These are phyloP conservation scores for Mareca strepera DNA, from an alignment of 2,797 vertebrate genomes.

Conservation along the genomic window DNA sequence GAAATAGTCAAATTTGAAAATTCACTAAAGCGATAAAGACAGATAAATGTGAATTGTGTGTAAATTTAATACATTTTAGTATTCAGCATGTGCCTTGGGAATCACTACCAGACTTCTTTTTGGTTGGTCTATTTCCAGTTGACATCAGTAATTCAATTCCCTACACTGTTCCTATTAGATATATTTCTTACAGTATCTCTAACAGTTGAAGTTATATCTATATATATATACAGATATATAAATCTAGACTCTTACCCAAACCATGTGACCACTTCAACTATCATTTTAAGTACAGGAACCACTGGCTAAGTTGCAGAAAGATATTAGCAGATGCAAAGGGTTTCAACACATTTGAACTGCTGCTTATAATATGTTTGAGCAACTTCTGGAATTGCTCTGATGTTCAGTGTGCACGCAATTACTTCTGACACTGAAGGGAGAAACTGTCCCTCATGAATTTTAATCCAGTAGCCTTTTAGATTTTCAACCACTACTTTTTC, in stretches of 20 bases:
- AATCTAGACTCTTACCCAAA: not conserved
- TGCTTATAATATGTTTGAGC: slow-evolving; percentile 21
- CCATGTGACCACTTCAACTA: not conserved
- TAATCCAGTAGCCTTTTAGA: slow-evolving; percentile 35
- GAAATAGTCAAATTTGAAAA: not conserved
- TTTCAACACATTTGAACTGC: not conserved
- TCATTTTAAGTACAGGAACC: not conserved
- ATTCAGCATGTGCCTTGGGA: not conserved
- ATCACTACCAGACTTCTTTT: not conserved
- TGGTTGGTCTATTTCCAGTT: not conserved
- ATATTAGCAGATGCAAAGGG: not conserved
- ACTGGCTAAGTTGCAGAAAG: not conserved
- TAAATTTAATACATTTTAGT: not conserved
- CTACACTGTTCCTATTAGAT: not conserved
- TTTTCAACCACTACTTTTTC: slow-evolving; percentile 29
- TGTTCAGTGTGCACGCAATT: slow-evolving; percentile 2
- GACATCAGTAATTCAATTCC: not conserved
- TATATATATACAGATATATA: not conserved
- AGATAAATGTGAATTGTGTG: not conserved
- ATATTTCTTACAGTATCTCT: not conserved
- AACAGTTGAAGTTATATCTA: not conserved
- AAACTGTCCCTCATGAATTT: slow-evolving; percentile 49
- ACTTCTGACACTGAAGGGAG: slow-evolving; percentile 18
- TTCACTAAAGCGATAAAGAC: rapidly evolving
- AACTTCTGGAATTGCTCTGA: slow-evolving; percentile 14